Base-by-base conservation (phyloP, 2,797 vertebrate genomes). In the Cynodonichthys magdalenae region DNA sequence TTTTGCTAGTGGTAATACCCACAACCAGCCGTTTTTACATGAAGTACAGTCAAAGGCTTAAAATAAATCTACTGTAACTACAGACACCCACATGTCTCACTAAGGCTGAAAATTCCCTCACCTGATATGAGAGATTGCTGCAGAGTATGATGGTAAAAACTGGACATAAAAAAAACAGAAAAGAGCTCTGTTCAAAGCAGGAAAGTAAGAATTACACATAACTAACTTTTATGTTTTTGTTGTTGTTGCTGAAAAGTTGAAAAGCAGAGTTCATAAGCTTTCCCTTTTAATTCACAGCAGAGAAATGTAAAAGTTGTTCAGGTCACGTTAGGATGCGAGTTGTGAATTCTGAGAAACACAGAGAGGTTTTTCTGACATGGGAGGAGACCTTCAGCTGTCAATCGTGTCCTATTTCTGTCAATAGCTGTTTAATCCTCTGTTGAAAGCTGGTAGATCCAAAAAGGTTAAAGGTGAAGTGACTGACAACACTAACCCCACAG, bases 361-460 rank as follows among this genome's bases (percentile, higher is more conserved):
- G 64, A 80, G 73, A 65, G 74, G 67, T 76, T 74, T 65, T 69
- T 70, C 77, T 76, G 84, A 88, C 69, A 48, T 69, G 70, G 71
- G 82, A 74, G 63, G 80, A 86, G 82, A 84, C 68, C 70, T 71
- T 72, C 82, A 79, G 68, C 56, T 89, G 88, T 91, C 91, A 91
- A 78, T 90, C 91, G 87, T 50, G 29, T 75, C 81, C 79, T 85
- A 83, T 79, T 61, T 86, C 87, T 83, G 86, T 89, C 89, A 90
- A 87, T 87, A 79, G 74, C 53, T 74, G 80, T 69, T 70, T 90
- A 90, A 90, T 89, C 88, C 79, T 68, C 42, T 74, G 82, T 56
- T 88, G 86, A 87, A 83, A 90, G 83, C 72, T 74, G 70, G 42
- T 75, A 20, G 65, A 78, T 72, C 57, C 8, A 15, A 57, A 76